phyloP scores from a whole-genome alignment of 2,888 invertebrate species.

The Amblyteles armatorius region DNA sequence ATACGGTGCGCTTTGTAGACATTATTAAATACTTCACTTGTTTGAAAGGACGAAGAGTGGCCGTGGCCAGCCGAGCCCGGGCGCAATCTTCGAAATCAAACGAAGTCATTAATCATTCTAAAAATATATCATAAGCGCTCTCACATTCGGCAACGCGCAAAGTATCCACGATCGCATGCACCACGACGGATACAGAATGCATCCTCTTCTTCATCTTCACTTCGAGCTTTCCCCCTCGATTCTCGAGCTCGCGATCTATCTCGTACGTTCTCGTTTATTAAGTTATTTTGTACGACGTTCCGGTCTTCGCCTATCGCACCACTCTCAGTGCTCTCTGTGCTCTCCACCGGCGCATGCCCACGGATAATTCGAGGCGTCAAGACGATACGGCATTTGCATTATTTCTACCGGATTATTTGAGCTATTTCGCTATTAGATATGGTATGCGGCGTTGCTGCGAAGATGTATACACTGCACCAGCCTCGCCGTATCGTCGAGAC shows the following conservation, averaged over 20 bases:
- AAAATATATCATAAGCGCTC: constrained; percentile 76
- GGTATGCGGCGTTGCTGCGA: constrained; percentile 74
- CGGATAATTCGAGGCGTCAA: constrained; percentile 81
- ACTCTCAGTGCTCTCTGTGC: constrained; percentile 3
- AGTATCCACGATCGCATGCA: constrained; percentile 57
- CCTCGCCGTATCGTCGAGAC: constrained; percentile 55
- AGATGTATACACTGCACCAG: constrained; percentile 36
- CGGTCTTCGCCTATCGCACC: constrained; percentile 49
- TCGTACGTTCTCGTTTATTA: constrained; percentile 48
- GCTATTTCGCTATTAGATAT: constrained; percentile 83
- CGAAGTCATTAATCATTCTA: constrained; percentile 81
- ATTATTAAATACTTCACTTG: not conserved
- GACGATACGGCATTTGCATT: constrained; percentile 82
- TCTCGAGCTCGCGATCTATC: constrained; percentile 21
- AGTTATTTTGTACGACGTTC: constrained; percentile 57
- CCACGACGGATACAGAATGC: constrained; percentile 55
- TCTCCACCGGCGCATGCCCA: constrained; percentile 57
- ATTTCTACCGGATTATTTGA: constrained; percentile 82
- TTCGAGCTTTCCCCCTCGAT: constrained; percentile 53
- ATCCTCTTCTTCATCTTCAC: constrained; percentile 60
- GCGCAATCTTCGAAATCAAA: constrained; percentile 82
- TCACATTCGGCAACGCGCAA: constrained; percentile 53
- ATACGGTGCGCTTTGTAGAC: not conserved
- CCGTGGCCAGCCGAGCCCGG: constrained; percentile 51
- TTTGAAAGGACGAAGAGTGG: not conserved